Percentiles rank a stretch among this genome's conserved stretches.
Conservation (phyloP, 2,113 vertebrate genomes). For the Entelurus aequoreus region DNA sequence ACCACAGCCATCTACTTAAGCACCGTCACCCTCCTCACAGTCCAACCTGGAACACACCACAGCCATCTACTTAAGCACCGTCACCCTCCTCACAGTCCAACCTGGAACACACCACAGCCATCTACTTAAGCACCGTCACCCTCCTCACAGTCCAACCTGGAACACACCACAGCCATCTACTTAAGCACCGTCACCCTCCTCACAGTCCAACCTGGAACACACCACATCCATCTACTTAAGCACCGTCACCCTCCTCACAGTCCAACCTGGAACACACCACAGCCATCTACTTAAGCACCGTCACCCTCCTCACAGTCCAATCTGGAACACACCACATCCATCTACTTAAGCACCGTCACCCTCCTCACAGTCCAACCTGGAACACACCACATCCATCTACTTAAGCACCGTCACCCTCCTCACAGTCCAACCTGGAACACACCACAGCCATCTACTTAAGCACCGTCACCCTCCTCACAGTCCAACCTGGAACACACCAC, state of each 20-base stretch:
- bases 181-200: constrained; percentile 94
- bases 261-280: constrained; percentile 74
- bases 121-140: constrained; percentile 88
- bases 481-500: constrained; percentile 74
- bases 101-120: constrained; percentile 51
- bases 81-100: constrained; percentile 91
- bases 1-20: constrained; percentile 55
- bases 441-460: constrained; percentile 55
- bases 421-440: constrained; percentile 79
- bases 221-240: constrained; percentile 54
- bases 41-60: constrained; percentile 74
- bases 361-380: constrained; percentile 87
- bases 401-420: constrained; percentile 94
- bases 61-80: constrained; percentile 75
- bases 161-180: not conserved
- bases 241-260: constrained; percentile 90
- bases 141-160: constrained; percentile 87
- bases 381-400: not conserved
- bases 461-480: constrained; percentile 90
- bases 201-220: constrained; percentile 79
- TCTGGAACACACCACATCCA: constrained; percentile 51
- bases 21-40: constrained; percentile 90
- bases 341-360: constrained; percentile 88
- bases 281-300: constrained; percentile 75
- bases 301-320: constrained; percentile 91